Conservation (phyloP, 2,797 vertebrate genomes). For the Rhinichthys osculus region DNA sequence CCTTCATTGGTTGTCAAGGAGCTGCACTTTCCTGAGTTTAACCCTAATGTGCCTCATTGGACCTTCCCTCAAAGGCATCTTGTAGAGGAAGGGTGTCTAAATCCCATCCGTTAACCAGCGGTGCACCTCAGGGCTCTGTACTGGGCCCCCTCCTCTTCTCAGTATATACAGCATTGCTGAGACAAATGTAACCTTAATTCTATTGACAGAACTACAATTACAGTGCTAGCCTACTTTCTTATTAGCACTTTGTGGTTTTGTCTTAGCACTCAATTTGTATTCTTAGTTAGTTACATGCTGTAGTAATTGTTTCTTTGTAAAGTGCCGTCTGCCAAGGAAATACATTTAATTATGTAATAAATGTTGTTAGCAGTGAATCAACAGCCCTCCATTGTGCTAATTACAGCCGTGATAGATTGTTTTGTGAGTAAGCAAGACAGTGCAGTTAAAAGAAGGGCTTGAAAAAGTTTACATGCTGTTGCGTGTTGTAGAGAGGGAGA, state of each 20-base stretch:
- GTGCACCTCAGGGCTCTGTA: constrained; percentile 15
- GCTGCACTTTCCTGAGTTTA: not conserved
- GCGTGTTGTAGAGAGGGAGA: not conserved
- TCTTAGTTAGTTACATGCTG: constrained; percentile 32
- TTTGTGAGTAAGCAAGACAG: constrained; percentile 30
- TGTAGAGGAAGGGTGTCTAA: not conserved
- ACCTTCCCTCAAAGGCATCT: not conserved
- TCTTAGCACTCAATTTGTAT: constrained; percentile 33
- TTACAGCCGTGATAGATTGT: constrained; percentile 64
- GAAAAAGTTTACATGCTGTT: not conserved
- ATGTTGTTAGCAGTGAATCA: constrained; percentile 43
- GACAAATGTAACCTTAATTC: not conserved
- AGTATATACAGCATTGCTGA: not conserved
- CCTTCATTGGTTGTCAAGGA: not conserved
- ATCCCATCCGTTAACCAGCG: not conserved
- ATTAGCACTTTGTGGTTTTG: constrained; percentile 51
- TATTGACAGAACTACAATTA: constrained; percentile 3
- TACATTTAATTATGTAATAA: constrained; percentile 47
- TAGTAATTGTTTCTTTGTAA: constrained; percentile 43
- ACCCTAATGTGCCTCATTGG: not conserved
- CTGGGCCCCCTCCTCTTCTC: not conserved
- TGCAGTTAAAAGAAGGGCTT: constrained; percentile 25
- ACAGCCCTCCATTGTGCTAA: constrained; percentile 62
- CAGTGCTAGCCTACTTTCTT: constrained; percentile 12
- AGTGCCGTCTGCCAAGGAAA: constrained; percentile 46